Percentiles rank a stretch among this genome's conserved stretches.
These are phyloP conservation scores for Zootoca vivipara DNA, from an alignment of 2,113 vertebrate genomes.

Conservation along the genomic window DNA sequence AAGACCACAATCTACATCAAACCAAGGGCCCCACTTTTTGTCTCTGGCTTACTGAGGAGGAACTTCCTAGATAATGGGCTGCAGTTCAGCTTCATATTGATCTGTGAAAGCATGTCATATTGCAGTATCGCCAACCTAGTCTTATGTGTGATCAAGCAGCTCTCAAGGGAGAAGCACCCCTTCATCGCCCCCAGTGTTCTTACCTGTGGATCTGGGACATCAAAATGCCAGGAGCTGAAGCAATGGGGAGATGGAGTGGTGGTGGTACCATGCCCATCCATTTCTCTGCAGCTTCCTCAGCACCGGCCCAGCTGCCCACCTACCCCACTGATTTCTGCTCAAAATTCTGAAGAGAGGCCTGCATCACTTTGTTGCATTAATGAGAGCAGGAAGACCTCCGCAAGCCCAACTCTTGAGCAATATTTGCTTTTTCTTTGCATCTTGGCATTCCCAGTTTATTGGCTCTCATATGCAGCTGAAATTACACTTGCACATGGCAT, in stretches of 20 bases:
- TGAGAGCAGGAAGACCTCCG: not conserved
- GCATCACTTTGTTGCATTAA: not conserved
- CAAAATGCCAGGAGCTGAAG: no score
- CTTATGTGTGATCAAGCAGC: not conserved
- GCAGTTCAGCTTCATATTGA: conserved; percentile 9
- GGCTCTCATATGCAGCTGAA: not conserved
- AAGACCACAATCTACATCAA: conserved; percentile 12
- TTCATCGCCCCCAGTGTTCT: no score
- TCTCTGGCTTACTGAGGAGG: not conserved
- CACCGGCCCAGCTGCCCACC: no score
- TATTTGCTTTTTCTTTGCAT: not conserved
- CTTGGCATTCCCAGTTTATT: not conserved
- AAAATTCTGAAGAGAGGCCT: not conserved
- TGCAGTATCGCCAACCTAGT: not conserved
- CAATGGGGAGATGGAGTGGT: no score
- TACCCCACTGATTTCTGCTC: not conserved
- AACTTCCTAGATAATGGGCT: not conserved
- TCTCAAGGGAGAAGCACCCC: not conserved
- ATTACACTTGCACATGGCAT: not conserved
- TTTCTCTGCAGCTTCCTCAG: no score
- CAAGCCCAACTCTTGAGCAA: not conserved
- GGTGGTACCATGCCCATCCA: no score
- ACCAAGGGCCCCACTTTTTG: not conserved
- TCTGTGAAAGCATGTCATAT: conserved; percentile 11
- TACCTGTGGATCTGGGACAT: no score